Percentiles rank a stretch among this genome's conserved stretches.
Evolutionary conservation across 2,113 vertebrate species (phyloP).

Genomic region (Alethe castanea): DNA sequence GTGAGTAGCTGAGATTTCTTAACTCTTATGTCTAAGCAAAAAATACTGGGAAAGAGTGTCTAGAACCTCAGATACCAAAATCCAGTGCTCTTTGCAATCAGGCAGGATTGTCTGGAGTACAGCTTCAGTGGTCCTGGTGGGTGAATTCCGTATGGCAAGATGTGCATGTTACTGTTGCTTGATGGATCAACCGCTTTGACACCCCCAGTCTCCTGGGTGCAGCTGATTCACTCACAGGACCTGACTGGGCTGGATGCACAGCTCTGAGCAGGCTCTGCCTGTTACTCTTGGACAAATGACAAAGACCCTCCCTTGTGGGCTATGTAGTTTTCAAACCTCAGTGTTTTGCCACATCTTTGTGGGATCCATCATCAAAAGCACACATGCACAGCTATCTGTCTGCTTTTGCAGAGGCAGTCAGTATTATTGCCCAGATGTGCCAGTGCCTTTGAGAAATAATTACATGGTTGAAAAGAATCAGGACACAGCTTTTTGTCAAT

Average conservation of each 20-base stretch:
- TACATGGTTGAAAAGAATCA: background rate
- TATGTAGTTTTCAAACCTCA: background rate
- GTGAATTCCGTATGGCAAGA: background rate
- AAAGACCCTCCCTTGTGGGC: background rate
- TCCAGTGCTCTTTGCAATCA: background rate
- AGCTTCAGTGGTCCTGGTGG: background rate
- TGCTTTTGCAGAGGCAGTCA: background rate
- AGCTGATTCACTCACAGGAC: background rate
- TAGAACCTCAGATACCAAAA: background rate
- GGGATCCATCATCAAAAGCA: background rate
- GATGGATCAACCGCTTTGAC: background rate
- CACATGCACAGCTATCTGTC: background rate
- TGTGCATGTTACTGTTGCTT: background rate
- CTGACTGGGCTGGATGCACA: background rate
- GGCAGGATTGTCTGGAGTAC: background rate
- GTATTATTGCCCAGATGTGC: background rate
- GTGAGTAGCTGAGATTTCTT: background rate
- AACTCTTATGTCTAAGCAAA: background rate
- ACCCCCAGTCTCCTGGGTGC: background rate
- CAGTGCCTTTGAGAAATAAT: background rate
- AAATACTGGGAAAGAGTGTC: background rate
- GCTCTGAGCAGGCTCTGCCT: background rate
- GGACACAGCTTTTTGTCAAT: background rate
- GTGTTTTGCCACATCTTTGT: background rate
- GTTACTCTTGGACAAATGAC: background rate